Evolutionary conservation across 2,113 vertebrate genomes (phyloP), one percentile per base, ranked within the genome.

Genomic region (Alligator mississippiensis): DNA sequence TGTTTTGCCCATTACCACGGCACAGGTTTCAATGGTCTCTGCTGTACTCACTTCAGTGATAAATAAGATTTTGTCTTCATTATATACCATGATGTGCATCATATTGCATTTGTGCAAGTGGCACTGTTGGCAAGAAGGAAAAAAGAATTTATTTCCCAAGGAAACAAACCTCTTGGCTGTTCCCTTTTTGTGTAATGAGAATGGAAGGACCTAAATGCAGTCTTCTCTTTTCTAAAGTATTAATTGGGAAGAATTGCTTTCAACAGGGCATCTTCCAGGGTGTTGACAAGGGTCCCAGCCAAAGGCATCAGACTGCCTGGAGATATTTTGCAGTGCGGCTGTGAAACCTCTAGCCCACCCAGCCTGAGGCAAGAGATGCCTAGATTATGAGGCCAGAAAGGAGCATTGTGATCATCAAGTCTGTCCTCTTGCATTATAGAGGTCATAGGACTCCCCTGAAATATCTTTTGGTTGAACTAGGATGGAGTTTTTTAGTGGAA

Each of bases 71-170:
- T 84, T 19, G 18, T 5, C 18, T 63, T 75, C 77, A 4, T 22
- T 0, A 0, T 1, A 63, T 84, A 38, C 0, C 4, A 58, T 4
- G 64, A 27, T 25, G 8, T 0, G 1, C 30, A 19, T 15, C 66
- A 77, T 86, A 84, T 4, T 6, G 30, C 15, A 1, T 17, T 74
- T 70, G 74, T n/a, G 70, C 16, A 12, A 85, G 54, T 22, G 64
- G 54, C 28, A 89, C 68, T 34, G 27, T 54, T 47, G n/a, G 18
- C 3, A 28, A 79, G 9, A 15, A 28, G 60, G 22, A 5, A 77
- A 47, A 66, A 16, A 25, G 8, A 47, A 64, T 7, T 7, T 6
- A 30, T 21, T 25, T 13, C 10, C 14, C 54, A 55, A 22, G 70
- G 19, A 12, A 47, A 47, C 47, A 47, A n/a, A 58, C 30, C 54